A percentile compares a stretch with the other conserved stretches of the same genome.
Conservation (phyloP, 2,113 vertebrate species). For the Aptenodytes forsteri region DNA sequence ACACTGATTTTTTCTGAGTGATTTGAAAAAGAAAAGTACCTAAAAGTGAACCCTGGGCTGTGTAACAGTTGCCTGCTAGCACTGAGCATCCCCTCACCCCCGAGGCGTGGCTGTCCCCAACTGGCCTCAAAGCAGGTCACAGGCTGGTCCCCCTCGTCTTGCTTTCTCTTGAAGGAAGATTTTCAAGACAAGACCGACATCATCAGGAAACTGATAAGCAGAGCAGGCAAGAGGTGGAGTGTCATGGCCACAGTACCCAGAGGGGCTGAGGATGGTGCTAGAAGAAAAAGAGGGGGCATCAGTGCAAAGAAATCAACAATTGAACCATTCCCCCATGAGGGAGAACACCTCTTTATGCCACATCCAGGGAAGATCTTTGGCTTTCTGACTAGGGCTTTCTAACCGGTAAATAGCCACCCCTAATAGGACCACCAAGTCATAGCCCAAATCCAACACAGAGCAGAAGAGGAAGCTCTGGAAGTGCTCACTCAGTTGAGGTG, state of each 20-base stretch:
- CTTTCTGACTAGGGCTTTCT: neutral
- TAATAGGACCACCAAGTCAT: neutral
- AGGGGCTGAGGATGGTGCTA: neutral
- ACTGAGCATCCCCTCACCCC: neutral
- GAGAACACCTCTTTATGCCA: neutral
- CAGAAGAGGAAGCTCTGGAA: neutral
- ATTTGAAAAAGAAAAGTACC: neutral
- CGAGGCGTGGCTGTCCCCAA: neutral
- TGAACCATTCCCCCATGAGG: fast-evolving
- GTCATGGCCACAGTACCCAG: neutral
- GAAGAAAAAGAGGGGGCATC: neutral
- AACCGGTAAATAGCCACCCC: neutral
- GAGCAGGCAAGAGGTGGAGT: neutral
- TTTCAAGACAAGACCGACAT: neutral
- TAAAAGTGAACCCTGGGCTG: neutral
- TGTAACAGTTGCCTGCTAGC: neutral
- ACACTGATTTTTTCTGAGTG: neutral
- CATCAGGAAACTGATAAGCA: neutral
- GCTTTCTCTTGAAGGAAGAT: neutral
- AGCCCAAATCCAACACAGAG: neutral
- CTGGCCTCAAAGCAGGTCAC: neutral
- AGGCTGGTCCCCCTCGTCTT: neutral
- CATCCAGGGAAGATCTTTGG: neutral
- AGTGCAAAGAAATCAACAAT: neutral
- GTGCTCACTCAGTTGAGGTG: fast-evolving